Conservation (phyloP, 2,888 invertebrate genomes). For the Acanthosepion lycidas region DNA sequence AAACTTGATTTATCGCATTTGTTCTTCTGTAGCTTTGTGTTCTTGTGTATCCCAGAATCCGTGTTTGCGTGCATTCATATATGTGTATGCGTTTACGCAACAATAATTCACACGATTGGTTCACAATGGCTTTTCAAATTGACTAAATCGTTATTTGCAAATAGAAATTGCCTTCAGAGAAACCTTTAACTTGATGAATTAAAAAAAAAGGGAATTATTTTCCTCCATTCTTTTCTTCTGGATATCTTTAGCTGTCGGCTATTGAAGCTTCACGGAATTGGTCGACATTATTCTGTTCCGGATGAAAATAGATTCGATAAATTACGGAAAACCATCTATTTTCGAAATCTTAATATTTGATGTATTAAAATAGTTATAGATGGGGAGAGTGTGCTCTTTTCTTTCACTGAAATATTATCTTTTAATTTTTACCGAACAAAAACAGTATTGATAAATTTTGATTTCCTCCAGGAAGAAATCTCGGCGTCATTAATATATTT, state of each 20-base stretch:
- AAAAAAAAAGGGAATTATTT: background rate
- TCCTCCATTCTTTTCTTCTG: background rate
- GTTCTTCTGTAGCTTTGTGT: no score
- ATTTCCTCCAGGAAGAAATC: background rate
- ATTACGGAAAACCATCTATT: background rate
- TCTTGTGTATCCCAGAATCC: no score
- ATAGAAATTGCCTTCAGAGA: background rate
- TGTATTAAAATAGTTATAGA: background rate
- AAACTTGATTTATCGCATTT: no score
- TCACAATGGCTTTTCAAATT: background rate
- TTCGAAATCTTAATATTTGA: background rate
- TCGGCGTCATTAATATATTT: background rate
- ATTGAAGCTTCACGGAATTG: background rate
- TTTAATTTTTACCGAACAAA: background rate
- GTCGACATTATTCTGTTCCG: background rate
- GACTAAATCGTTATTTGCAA: conserved; percentile 6
- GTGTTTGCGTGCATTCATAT: no score
- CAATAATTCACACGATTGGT: background rate
- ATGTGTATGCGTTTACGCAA: background rate
- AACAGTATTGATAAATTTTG: background rate
- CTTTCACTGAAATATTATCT: background rate
- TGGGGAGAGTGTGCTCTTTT: background rate
- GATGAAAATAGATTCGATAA: background rate
- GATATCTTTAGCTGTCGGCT: background rate
- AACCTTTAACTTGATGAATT: background rate